Evolutionary conservation across 2,113 vertebrate species (phyloP).

Genomic region (Oreochromis niloticus): DNA sequence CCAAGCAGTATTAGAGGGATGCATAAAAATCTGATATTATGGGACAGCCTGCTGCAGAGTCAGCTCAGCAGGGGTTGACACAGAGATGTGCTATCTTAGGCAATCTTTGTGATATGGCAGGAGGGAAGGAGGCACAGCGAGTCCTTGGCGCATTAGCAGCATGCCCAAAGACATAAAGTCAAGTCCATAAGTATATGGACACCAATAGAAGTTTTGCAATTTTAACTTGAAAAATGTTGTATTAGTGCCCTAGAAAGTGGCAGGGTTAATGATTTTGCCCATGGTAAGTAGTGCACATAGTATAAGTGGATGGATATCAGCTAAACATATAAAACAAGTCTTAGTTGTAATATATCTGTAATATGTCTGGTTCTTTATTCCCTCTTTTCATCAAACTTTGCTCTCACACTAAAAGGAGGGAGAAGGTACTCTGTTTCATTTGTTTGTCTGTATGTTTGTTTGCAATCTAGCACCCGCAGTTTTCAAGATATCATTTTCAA

Average conservation of each 20-base stretch:
- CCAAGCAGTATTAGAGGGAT: slow-evolving; percentile 40
- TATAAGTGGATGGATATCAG: background rate
- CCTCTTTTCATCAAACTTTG: background rate
- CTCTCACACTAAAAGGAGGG: background rate
- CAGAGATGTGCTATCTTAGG: slow-evolving; percentile 44
- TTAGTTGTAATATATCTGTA: background rate
- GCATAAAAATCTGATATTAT: slow-evolving; percentile 63
- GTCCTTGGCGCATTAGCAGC: slow-evolving; percentile 20
- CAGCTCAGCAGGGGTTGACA: slow-evolving; percentile 46
- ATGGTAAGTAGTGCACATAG: background rate
- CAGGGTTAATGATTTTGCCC: background rate
- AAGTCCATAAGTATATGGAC: background rate
- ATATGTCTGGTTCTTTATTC: background rate
- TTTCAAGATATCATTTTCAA: background rate
- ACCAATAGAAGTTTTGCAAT: background rate
- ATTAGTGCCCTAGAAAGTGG: background rate
- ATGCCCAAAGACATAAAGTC: background rate
- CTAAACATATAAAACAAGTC: background rate
- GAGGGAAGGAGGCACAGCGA: background rate
- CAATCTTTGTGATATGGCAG: slow-evolving; percentile 26
- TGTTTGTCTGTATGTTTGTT: background rate
- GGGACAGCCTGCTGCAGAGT: slow-evolving; percentile 46
- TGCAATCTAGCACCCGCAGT: background rate
- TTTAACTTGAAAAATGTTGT: background rate
- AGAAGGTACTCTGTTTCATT: background rate